Base-by-base conservation (phyloP, 2,797 vertebrate genomes). In the Threskiornis aethiopicus region DNA sequence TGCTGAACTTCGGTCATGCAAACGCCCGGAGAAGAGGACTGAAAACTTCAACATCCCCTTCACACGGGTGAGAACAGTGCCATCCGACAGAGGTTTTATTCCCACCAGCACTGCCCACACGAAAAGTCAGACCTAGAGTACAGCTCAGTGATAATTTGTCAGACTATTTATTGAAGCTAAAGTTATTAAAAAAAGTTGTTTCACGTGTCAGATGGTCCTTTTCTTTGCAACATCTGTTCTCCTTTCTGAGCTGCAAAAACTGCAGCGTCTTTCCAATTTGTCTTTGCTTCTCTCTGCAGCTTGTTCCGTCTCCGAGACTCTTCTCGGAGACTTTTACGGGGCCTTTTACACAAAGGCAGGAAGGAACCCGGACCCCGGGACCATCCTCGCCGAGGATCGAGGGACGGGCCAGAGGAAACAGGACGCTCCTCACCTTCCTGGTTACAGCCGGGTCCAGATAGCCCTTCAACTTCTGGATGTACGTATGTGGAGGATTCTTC, bases 401-500 rank as follows among this genome's bases (percentile, higher is more conserved):
- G 37, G 84, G 64, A 70, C 29, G 10, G 31, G 76, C 3, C 18
- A 55, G 55, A 55, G 84, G 61, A 79, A 94, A 92, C 75, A 58
- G 96, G 90, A 90, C 9, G 24, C 77, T 90, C 91, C 98, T 98
- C 97, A 99, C 99, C 99, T 99, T 99, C 96, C 99, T 99, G 70
- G 99, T 99, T 76, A 99, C 99, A 1, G 99, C 99, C 1, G 99
- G 99, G 97, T 99, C 99, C 29, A 99, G 98, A 96, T 99, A 99
- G 64, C 99, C 99, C 97, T 99, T 98, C 65, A 99, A 94, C 96
- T 99, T 99, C 97, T 99, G 99, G 96, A 99, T 99, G 89, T 99
- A 99, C 0, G 99, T 99, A 85, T 99, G 99, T 0, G 99, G 99
- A 83, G 99, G 99, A 84, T 99, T 99, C 98, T 99, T 99, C 97